These are phyloP conservation scores for Cyclophora albipunctata DNA, from an alignment of 2,888 invertebrate genomes.

Conservation along the genomic window DNA sequence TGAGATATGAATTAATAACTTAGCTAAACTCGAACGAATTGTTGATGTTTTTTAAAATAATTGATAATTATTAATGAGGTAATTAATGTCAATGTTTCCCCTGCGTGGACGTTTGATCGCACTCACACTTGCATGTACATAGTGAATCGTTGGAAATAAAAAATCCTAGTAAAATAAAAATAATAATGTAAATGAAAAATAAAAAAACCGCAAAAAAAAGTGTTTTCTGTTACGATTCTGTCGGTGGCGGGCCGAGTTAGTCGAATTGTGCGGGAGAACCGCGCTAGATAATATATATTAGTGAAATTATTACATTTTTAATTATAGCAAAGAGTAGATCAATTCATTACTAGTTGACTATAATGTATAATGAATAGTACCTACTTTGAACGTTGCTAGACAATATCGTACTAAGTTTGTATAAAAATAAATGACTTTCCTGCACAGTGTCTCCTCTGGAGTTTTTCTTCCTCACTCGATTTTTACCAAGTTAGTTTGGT, in stretches of 20 bases:
- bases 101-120: conserved; percentile 40
- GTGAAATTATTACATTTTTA: conserved; percentile 48
- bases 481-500: no score
- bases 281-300: conserved; percentile 48
- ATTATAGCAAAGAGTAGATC: conserved; percentile 63
- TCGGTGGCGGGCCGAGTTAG: no score
- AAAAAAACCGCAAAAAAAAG: conserved; percentile 4
- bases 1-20: conserved; percentile 12
- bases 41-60: conserved; percentile 20
- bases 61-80: neutral
- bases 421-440: conserved; percentile 50
- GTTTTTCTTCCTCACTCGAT: no score
- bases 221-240: conserved; percentile 32
- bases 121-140: conserved; percentile 61
- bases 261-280: conserved; percentile 7
- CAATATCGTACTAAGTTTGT: conserved; percentile 51
- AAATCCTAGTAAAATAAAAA: conserved; percentile 41
- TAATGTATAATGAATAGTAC: conserved; percentile 55
- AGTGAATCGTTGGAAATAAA: conserved; percentile 29
- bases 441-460: conserved; percentile 28
- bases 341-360: conserved; percentile 71
- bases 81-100: conserved; percentile 18
- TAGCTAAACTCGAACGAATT: conserved; percentile 23
- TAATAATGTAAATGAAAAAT: conserved; percentile 48
- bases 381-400: conserved; percentile 65